Evolutionary conservation across 2,797 vertebrate species (phyloP), one percentile per base, ranked within the genome.

Genomic region (Carcharodon carcharias): DNA sequence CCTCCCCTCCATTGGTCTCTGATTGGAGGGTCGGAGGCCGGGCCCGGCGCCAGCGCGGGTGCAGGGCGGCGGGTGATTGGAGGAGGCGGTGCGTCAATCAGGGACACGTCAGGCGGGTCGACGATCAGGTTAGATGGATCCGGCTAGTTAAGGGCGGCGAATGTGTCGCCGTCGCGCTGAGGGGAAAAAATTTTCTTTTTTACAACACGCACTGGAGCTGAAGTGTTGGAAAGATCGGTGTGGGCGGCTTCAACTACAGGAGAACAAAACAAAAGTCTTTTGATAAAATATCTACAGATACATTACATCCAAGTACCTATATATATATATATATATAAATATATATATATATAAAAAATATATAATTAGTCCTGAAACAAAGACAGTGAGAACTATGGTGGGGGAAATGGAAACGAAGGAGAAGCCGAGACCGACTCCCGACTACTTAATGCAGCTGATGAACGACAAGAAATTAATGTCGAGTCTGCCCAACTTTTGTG

Each of bases 401-500:
- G 98, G 98, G 98, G 98, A 98, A 98, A 98, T 98, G 97, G 98
- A 98, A 98, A 98, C 98, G 98, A 98, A 98, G 94, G 98, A 98
- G 97, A 98, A 98, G 98, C 98, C 98, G 97, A 98, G 98, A 98
- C 98, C 98, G 98, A 98, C 98, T 98, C 98, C 98, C 97, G 98
- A 98, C 98, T 98, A 98, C 98, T 97, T 98, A 97, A 98, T 98
- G 98, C 98, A 98, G 97, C 97, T 98, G 96, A 97, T 98, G 96
- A 98, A 98, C 97, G 98, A 98, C 96, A 98, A 98, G 97, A 98
- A 98, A 98, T 98, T 98, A 96, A 98, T 98, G 98, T 98, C 98
- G 97, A 98, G 98, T 96, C 97, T 98, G 97, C 98, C 98, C 95
- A 98, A 98, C 97, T 98, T 98, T 97, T 98, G 98, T 97, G 98